phyloP scores from a whole-genome alignment of 2,888 invertebrate species.

The Stramonita haemastoma region DNA sequence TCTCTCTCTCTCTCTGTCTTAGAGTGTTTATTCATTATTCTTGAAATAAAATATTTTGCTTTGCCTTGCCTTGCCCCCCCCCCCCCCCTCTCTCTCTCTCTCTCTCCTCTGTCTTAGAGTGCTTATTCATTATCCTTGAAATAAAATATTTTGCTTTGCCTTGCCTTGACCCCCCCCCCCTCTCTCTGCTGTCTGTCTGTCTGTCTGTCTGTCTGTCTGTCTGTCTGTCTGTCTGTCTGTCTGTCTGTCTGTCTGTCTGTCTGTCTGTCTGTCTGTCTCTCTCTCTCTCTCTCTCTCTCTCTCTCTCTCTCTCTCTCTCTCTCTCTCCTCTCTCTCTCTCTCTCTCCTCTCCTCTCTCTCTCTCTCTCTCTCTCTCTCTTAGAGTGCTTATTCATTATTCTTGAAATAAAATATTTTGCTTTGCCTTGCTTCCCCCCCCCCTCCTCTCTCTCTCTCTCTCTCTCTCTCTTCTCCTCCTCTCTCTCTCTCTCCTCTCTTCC shows the following conservation, averaged over 20 bases:
- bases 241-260: background rate
- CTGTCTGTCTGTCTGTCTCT: background rate
- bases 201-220: background rate
- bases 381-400: background rate
- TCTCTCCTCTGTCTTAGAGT: too few relatives aligned
- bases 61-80: too few relatives aligned
- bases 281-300: slow-evolving; percentile 2
- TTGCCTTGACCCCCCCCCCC: background rate
- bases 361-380: background rate
- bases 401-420: too few relatives aligned
- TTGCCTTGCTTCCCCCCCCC: background rate
- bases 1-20: too few relatives aligned
- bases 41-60: too few relatives aligned
- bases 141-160: too few relatives aligned
- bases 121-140: too few relatives aligned
- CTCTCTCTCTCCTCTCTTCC: background rate
- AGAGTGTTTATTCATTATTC: too few relatives aligned
- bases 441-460: background rate
- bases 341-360: too few relatives aligned
- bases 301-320: slow-evolving; percentile 2
- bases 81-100: too few relatives aligned
- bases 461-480: too few relatives aligned
- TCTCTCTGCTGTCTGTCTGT: background rate
- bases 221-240: background rate
- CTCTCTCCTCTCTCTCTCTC: background rate